A percentile compares a stretch with the other conserved stretches of the same genome.
Conservation (phyloP, 2,113 vertebrate genomes). For the Melospiza melodia region DNA sequence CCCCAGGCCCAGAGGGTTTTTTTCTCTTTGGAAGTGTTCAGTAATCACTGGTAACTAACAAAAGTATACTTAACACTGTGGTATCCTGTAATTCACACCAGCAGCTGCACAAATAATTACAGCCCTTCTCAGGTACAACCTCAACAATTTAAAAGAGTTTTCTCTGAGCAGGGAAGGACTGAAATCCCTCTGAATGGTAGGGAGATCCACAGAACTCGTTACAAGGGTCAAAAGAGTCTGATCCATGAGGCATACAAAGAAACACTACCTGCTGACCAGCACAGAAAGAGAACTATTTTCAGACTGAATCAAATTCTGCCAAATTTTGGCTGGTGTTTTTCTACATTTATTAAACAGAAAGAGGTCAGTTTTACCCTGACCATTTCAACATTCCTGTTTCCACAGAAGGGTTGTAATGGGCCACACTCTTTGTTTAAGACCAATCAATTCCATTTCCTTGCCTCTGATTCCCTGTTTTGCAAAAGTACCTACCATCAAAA, state of each 20-base stretch:
- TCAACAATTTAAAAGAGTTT: not conserved
- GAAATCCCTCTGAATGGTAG: not conserved
- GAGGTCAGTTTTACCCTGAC: not conserved
- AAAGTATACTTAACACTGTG: not conserved
- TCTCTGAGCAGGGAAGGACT: not conserved
- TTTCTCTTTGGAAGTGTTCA: not conserved
- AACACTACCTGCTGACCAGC: not conserved
- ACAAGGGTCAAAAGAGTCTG: not conserved
- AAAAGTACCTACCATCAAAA: not conserved
- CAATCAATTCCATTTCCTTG: not conserved
- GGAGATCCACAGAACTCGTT: not conserved
- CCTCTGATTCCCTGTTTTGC: not conserved
- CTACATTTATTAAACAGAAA: not conserved
- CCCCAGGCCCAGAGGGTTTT: not conserved
- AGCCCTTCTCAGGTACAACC: not conserved
- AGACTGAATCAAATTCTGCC: not conserved
- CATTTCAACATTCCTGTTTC: not conserved
- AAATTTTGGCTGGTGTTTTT: not conserved
- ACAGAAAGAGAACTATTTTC: not conserved
- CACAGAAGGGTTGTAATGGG: not conserved
- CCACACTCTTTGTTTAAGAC: not conserved
- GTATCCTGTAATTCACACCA: not conserved
- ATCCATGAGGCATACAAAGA: not conserved
- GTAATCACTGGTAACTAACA: not conserved
- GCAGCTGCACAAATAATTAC: slow-evolving; percentile 9